Evolutionary conservation across 1,140 invertebrate genomes (phyloP), one percentile per base, ranked within the genome.

Genomic region (Calycopis cecrops): DNA sequence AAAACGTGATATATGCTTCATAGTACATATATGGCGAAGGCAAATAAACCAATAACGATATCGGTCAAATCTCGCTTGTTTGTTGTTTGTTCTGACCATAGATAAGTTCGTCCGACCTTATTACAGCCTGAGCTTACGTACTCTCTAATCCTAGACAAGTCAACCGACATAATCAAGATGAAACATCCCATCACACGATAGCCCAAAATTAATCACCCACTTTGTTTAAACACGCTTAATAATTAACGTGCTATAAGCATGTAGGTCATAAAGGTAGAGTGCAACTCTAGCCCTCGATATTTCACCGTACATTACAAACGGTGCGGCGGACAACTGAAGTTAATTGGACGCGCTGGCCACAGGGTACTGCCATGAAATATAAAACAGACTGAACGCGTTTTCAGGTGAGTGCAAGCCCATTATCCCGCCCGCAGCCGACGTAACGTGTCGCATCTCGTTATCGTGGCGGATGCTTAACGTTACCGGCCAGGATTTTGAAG

Each of bases 271-370:
- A 67, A 71, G 70, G 58, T 49, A 38, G 49, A 55, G 54, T 35
- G 63, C 37, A 60, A 60, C 28, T 59, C 55, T 72, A 69, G 72
- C 68, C 66, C 66, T 81, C 73, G 73, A 80, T 80, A 82, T 76
- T 73, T 75, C 68, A 78, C 65, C 63, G 72, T 67, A 65, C 69
- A 76, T 80, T 82, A 77, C 73, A 67, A 69, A 70, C 68, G 65
- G 53, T 73, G 73, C 60, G 69, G 65, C 66, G 52, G 73, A 80
- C 78, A 79, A 74, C 72, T 73, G 73, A 72, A 79, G 76, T 82
- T 85, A 85, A 85, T 85, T 82, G 79, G 74, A 84, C 78, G 73
- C 79, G 67, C 73, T 74, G 64, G 70, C 76, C 73, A 69, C 76
- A 68, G 63, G 67, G 61, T 60, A 61, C 61, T 57, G 59, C 67